Conservation (phyloP, 2,888 invertebrate species). For the Folsomia manolachei region DNA sequence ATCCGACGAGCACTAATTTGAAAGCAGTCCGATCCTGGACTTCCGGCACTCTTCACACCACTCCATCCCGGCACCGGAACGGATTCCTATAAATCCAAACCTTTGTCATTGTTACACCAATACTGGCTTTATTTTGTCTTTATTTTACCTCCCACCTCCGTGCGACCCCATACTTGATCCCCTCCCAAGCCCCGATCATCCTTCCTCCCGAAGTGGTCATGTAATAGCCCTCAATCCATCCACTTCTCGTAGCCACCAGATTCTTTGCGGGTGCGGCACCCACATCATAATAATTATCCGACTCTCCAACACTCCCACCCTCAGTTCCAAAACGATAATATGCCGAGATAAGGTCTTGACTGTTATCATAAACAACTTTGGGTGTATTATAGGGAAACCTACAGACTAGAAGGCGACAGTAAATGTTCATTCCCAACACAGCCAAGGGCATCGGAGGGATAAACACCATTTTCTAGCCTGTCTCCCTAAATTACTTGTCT, state of each 20-base stretch:
- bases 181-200: conserved; percentile 43
- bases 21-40: conserved; percentile 38
- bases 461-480: too few species aligned
- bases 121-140: too few species aligned
- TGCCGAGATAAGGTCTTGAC: not conserved
- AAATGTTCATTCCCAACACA: not conserved
- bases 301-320: not conserved
- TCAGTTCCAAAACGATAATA: not conserved
- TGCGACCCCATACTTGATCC: conserved; percentile 39
- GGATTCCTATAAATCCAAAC: not conserved
- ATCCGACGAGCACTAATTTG: conserved; percentile 33
- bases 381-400: not conserved
- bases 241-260: not conserved
- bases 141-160: conserved; percentile 41
- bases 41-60: conserved; percentile 27
- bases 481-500: too few species aligned
- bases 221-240: conserved; percentile 39
- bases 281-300: not conserved
- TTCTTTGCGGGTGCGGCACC: not conserved
- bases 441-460: not conserved
- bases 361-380: not conserved
- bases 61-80: conserved; percentile 21
- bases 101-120: too few species aligned
- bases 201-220: conserved; percentile 37
- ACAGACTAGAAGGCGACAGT: not conserved